Percentiles rank a stretch among this genome's conserved stretches.
phyloP scores from a whole-genome alignment of 2,113 vertebrate species.

The Trichomycterus rosablanca region DNA sequence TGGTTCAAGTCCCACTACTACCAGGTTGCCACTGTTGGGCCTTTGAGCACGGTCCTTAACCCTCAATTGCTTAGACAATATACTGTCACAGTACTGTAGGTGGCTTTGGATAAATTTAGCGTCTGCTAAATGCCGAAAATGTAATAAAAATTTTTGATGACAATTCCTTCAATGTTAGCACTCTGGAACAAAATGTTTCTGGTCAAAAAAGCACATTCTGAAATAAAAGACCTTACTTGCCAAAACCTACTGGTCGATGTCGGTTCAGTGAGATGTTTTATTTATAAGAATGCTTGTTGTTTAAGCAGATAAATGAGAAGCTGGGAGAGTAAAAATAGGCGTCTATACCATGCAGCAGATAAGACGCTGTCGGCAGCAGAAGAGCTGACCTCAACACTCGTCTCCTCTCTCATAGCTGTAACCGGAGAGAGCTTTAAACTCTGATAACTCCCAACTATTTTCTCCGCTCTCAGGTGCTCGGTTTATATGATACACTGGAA shows the following conservation, averaged over 20 bases:
- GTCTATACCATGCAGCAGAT: constrained; percentile 13
- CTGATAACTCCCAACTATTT: background rate
- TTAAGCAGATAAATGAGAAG: constrained; percentile 34
- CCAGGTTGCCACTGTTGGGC: no score
- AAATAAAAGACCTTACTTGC: no score
- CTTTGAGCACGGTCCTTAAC: no score
- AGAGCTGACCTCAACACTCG: constrained; percentile 27
- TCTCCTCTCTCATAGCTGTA: constrained; percentile 14
- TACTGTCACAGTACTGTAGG: no score
- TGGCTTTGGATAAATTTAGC: no score
- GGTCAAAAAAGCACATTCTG: no score
- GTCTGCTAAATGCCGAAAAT: no score
- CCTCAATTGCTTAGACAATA: no score
- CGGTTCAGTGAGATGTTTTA: constrained; percentile 14
- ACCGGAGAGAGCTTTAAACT: constrained; percentile 8
- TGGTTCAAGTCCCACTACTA: no score
- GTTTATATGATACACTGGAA: background rate
- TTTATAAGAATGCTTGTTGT: constrained; percentile 27
- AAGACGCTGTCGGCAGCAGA: constrained; percentile 1
- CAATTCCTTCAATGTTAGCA: no score
- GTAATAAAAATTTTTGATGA: no score
- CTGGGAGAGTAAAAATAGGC: constrained; percentile 19
- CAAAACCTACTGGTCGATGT: background rate
- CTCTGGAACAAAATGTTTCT: no score
- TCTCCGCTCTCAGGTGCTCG: background rate